A percentile compares a stretch with the other conserved stretches of the same genome.
Evolutionary conservation across 2,797 vertebrate species (phyloP).

Genomic region (Alectoris magna): DNA sequence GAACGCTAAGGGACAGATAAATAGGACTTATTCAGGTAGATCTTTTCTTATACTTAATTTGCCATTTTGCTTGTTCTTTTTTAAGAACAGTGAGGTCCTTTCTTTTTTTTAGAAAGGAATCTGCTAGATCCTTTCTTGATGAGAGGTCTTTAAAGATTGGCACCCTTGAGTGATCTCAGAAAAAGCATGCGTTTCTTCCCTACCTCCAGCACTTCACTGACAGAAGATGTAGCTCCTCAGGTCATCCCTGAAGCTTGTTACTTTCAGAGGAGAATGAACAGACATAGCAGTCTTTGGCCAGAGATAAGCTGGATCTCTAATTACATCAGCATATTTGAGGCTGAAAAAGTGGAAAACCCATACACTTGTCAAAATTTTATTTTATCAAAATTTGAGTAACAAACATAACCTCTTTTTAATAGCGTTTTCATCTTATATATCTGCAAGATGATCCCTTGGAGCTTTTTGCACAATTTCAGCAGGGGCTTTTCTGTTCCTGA

Average conservation of each 20-base stretch:
- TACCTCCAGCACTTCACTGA: not conserved
- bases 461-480: not conserved
- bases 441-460: not conserved
- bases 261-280: not conserved
- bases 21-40: not conserved
- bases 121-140: not conserved
- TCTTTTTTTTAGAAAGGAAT: not conserved
- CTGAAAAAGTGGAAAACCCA: not conserved
- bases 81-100: not conserved
- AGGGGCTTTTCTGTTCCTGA: not conserved
- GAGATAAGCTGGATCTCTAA: not conserved
- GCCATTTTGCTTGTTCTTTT: not conserved
- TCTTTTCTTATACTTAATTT: not conserved
- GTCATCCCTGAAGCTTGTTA: not conserved
- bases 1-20: not conserved
- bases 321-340: not conserved
- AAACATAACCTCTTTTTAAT: not conserved
- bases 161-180: not conserved
- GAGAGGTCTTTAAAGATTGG: not conserved
- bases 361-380: not conserved
- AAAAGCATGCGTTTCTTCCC: not conserved
- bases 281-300: not conserved
- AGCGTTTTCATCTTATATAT: not conserved
- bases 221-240: not conserved
- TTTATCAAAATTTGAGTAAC: not conserved